phyloP scores from a whole-genome alignment of 1,140 invertebrate genomes.

The Papilio dardanus region DNA sequence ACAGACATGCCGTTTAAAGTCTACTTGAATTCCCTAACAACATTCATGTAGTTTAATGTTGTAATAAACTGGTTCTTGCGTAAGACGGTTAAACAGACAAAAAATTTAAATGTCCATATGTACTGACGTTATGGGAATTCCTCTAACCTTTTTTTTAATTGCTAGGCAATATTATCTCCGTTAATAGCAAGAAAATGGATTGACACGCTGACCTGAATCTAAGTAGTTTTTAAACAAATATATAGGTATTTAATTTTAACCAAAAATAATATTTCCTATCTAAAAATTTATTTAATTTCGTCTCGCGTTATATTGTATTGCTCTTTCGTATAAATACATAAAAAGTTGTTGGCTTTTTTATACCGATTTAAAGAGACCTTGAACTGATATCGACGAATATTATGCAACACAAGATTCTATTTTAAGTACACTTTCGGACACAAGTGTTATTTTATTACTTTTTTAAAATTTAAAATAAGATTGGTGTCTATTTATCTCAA shows the following conservation, averaged over 20 bases:
- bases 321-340: background rate
- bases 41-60: slow-evolving; percentile 21
- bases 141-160: background rate
- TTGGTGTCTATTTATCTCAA: background rate
- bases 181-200: too few species aligned
- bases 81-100: slow-evolving; percentile 5
- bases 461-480: background rate
- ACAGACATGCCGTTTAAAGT: slow-evolving; percentile 28
- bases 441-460: too few species aligned
- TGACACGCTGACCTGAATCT: too few species aligned
- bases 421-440: background rate
- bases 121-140: background rate
- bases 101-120: background rate
- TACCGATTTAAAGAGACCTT: background rate
- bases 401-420: slow-evolving; percentile 2
- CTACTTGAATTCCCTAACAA: slow-evolving; percentile 13
- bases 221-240: too few species aligned
- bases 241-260: background rate
- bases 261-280: background rate
- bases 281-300: background rate
- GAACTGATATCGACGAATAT: background rate
- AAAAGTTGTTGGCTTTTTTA: background rate
- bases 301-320: background rate
- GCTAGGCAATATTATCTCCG: background rate
- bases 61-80: slow-evolving; percentile 18